phyloP scores from a whole-genome alignment of 2,888 invertebrate genomes.

The Automeris io region DNA sequence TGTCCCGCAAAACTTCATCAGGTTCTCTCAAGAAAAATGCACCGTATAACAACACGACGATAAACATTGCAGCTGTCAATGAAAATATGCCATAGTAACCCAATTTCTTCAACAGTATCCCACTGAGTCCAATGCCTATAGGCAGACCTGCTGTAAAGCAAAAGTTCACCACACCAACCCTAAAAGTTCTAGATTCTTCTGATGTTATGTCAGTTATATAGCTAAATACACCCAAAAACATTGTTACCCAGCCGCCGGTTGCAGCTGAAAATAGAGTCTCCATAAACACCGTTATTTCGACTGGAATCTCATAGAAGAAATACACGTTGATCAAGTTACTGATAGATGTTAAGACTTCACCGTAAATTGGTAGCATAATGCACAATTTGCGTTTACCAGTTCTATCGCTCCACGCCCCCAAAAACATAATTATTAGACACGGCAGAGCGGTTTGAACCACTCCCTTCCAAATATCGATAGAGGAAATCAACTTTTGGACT shows the following conservation, averaged over 20 bases:
- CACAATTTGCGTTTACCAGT: slow-evolving; percentile 75
- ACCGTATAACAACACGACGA: slow-evolving; percentile 83
- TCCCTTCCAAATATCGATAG: slow-evolving; percentile 76
- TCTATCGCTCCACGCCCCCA: slow-evolving; percentile 80
- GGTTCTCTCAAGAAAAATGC: slow-evolving; percentile 82
- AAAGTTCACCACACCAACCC: slow-evolving; percentile 79
- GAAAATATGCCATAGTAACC: slow-evolving; percentile 68
- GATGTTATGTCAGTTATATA: slow-evolving; percentile 80
- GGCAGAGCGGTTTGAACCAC: slow-evolving; percentile 74
- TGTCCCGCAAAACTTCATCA: slow-evolving; percentile 50
- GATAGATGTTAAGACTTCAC: slow-evolving; percentile 68
- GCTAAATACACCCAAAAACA: slow-evolving; percentile 78
- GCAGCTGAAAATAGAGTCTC: slow-evolving; percentile 73
- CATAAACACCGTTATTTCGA: slow-evolving; percentile 69
- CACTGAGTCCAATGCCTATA: slow-evolving; percentile 74
- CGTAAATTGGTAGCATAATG: slow-evolving; percentile 74
- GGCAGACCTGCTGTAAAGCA: slow-evolving; percentile 77
- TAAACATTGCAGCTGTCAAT: slow-evolving; percentile 50
- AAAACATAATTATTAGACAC: slow-evolving; percentile 74
- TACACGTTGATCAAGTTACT: slow-evolving; percentile 75
- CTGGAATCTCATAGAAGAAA: slow-evolving; percentile 76
- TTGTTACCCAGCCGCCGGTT: slow-evolving; percentile 75
- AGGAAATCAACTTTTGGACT: slow-evolving; percentile 76
- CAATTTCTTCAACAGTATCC: slow-evolving; percentile 55
- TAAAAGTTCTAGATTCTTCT: slow-evolving; percentile 74